A percentile compares a stretch with the other conserved stretches of the same genome.
These are phyloP conservation scores for Dromaius novaehollandiae DNA, from an alignment of 2,113 vertebrate genomes.

Conservation along the genomic window DNA sequence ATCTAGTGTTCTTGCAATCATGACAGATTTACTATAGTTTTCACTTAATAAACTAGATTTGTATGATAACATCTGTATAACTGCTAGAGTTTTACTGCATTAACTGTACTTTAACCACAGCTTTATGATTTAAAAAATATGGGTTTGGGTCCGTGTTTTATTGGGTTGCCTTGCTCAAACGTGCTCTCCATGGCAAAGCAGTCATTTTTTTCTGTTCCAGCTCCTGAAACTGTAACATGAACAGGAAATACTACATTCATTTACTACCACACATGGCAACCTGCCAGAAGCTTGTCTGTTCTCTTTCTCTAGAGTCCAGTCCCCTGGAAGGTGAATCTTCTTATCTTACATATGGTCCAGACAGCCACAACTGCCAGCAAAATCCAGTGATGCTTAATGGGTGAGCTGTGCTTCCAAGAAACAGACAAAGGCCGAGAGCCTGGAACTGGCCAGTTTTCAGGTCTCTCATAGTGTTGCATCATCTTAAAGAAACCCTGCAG, in stretches of 20 bases:
- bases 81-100: slow-evolving; percentile 18
- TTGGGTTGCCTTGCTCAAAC: slow-evolving; percentile 15
- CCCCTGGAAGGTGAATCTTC: slow-evolving; percentile 45
- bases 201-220: background rate
- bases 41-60: slow-evolving; percentile 15
- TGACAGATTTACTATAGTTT: slow-evolving; percentile 45
- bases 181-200: background rate
- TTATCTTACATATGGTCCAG: slow-evolving; percentile 13
- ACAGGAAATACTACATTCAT: slow-evolving; percentile 17
- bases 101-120: slow-evolving; percentile 6
- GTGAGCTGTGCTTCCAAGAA: background rate
- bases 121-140: slow-evolving; percentile 24
- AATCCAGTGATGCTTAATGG: background rate
- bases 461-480: slow-evolving; percentile 5
- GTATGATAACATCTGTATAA: slow-evolving; percentile 16
- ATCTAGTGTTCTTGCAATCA: background rate
- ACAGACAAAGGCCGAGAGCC: background rate
- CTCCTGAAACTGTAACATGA: background rate
- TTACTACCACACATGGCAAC: background rate
- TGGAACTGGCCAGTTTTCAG: slow-evolving; percentile 16
- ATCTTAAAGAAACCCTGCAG: background rate
- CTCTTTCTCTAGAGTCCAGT: background rate
- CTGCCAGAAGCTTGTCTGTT: slow-evolving; percentile 17
- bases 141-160: slow-evolving; percentile 20
- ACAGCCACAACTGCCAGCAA: background rate